Percentiles rank a stretch among this genome's conserved stretches.
Evolutionary conservation across 2,113 vertebrate genomes (phyloP).

Genomic region (Mus pahari): DNA sequence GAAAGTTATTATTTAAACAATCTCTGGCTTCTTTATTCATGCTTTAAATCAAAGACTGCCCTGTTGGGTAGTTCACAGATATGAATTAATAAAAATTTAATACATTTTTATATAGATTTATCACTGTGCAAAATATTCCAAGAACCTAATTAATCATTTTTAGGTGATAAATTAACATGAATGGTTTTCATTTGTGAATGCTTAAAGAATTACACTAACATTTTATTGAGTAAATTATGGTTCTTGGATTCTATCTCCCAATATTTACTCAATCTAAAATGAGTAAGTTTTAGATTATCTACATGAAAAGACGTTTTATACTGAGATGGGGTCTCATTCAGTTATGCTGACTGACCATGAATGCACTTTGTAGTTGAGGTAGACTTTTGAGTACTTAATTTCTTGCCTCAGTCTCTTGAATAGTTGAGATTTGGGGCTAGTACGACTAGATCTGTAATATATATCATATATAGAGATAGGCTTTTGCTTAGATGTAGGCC

Average conservation of each 20-base stretch:
- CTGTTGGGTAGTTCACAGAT: conserved; percentile 53
- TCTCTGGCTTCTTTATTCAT: conserved; percentile 42
- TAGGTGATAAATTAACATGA: conserved; percentile 56
- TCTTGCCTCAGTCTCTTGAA: neutral
- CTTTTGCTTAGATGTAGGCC: too few relatives aligned
- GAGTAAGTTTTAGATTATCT: neutral
- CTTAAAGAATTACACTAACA: conserved; percentile 49
- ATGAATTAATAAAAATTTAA: conserved; percentile 71
- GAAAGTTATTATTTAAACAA: conserved; percentile 57
- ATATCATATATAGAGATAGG: neutral
- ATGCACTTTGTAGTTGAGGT: neutral
- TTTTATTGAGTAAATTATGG: conserved; percentile 53
- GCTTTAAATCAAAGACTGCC: conserved; percentile 58
- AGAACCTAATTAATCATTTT: conserved; percentile 58
- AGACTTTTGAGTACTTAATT: neutral
- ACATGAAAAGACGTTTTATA: neutral
- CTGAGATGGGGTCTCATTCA: neutral
- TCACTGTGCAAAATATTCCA: conserved; percentile 49
- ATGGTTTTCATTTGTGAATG: conserved; percentile 38
- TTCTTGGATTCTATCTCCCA: neutral
- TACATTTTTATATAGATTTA: conserved; percentile 64
- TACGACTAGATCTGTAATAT: neutral
- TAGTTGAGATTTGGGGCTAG: too few relatives aligned
- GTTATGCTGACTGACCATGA: neutral
- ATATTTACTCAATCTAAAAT: conserved; percentile 33